Evolutionary conservation across 2,888 invertebrate genomes (phyloP).

Genomic region (Amphipyra tragopoginis): DNA sequence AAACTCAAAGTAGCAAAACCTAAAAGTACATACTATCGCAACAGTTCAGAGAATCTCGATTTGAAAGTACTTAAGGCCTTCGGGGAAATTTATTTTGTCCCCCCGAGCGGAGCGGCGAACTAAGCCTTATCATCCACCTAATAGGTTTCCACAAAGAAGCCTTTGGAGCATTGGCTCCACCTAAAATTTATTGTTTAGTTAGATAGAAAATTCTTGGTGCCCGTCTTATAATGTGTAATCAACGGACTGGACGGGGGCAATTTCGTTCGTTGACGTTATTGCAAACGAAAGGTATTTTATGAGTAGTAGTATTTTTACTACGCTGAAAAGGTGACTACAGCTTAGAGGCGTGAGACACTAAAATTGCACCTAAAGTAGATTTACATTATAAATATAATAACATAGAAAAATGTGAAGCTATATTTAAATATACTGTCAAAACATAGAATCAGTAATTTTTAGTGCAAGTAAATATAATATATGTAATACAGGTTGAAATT

Average conservation of each 20-base stretch:
- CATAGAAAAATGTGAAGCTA: too few relatives aligned
- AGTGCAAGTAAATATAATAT: too few relatives aligned
- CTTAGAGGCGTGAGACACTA: too few relatives aligned
- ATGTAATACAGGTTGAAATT: too few relatives aligned
- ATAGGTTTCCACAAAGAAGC: slow-evolving; percentile 62
- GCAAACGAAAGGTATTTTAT: slow-evolving; percentile 3
- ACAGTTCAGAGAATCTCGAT: slow-evolving; percentile 50
- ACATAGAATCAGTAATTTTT: too few relatives aligned
- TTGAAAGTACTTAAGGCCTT: slow-evolving; percentile 62
- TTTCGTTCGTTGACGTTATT: slow-evolving; percentile 23
- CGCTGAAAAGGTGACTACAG: too few relatives aligned
- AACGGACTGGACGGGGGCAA: slow-evolving; percentile 14
- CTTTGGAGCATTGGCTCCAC: slow-evolving; percentile 49
- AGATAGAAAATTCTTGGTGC: slow-evolving; percentile 39
- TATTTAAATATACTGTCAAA: too few relatives aligned
- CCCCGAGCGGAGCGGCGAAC: slow-evolving; percentile 50
- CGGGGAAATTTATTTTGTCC: slow-evolving; percentile 66
- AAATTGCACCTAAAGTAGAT: too few relatives aligned
- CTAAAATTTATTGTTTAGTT: slow-evolving; percentile 54
- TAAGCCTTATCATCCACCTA: slow-evolving; percentile 64
- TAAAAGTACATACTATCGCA: slow-evolving; percentile 44
- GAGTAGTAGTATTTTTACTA: background rate
- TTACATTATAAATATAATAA: too few relatives aligned
- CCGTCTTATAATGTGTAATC: slow-evolving; percentile 35
- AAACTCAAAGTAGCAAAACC: slow-evolving; percentile 26